These are phyloP conservation scores for Indicator maculatus DNA, from an alignment of 2,113 vertebrate genomes.

Conservation along the genomic window DNA sequence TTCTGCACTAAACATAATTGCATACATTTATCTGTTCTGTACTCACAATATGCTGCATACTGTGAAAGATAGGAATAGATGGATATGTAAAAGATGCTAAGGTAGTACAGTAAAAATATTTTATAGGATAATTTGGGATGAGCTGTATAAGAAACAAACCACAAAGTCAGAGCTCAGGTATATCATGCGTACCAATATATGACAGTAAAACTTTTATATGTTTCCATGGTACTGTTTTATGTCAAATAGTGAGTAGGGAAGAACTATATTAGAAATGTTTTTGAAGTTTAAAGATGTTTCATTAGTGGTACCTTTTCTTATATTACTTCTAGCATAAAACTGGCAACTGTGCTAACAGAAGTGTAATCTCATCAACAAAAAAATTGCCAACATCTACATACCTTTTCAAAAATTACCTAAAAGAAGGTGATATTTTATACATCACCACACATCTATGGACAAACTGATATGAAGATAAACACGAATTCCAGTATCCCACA, in stretches of 20 bases:
- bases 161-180: neutral
- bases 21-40: neutral
- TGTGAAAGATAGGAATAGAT: neutral
- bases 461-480: neutral
- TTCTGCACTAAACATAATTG: neutral
- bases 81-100: neutral
- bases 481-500: neutral
- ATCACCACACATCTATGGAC: neutral
- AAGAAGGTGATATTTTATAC: neutral
- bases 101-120: conserved; percentile 45
- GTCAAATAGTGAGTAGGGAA: conserved; percentile 17
- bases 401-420: neutral
- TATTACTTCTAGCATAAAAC: neutral
- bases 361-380: neutral
- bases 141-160: conserved; percentile 34
- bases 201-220: conserved; percentile 49
- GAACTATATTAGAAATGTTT: conserved; percentile 17
- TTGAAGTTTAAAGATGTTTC: conserved; percentile 18
- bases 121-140: conserved; percentile 43
- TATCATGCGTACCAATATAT: neutral
- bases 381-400: neutral
- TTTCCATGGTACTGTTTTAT: conserved; percentile 23
- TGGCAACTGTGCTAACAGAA: neutral
- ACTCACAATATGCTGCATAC: neutral
- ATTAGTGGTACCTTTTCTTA: neutral